Evolutionary conservation across 2,888 invertebrate genomes (phyloP).

Genomic region (Eupithecia subfuscata): DNA sequence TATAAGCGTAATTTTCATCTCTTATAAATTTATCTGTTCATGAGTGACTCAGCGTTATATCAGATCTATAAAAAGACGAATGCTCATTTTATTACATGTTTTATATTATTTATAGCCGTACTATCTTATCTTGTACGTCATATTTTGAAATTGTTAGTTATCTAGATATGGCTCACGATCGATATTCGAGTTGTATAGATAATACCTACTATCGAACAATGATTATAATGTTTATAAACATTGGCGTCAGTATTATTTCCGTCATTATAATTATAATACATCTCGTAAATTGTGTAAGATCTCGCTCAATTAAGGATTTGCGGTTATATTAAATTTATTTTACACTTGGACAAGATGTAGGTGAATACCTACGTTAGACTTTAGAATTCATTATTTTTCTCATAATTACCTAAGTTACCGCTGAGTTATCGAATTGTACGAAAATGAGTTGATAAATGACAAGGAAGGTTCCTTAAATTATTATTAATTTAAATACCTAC

Average conservation of each 20-base stretch:
- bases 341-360: not conserved
- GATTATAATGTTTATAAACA: constrained; percentile 13
- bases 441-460: not conserved
- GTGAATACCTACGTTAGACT: no score
- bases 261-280: no score
- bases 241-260: not conserved
- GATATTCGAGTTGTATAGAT: constrained; percentile 23
- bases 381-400: not conserved
- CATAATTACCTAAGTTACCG: not conserved
- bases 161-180: constrained; percentile 32
- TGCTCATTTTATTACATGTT: constrained; percentile 15
- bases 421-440: not conserved
- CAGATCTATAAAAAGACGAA: constrained; percentile 26
- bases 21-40: constrained; percentile 16
- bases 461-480: not conserved
- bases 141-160: constrained; percentile 26
- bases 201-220: constrained; percentile 13
- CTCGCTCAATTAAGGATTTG: not conserved
- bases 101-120: constrained; percentile 29
- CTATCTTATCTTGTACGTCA: constrained; percentile 29
- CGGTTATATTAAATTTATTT: not conserved
- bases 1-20: constrained; percentile 36
- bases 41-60: constrained; percentile 22
- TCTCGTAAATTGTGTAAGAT: not conserved
- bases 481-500: not conserved